A percentile compares a stretch with the other conserved stretches of the same genome.
phyloP scores from a whole-genome alignment of 1,140 invertebrate species.

The Macrobrachium nipponense region DNA sequence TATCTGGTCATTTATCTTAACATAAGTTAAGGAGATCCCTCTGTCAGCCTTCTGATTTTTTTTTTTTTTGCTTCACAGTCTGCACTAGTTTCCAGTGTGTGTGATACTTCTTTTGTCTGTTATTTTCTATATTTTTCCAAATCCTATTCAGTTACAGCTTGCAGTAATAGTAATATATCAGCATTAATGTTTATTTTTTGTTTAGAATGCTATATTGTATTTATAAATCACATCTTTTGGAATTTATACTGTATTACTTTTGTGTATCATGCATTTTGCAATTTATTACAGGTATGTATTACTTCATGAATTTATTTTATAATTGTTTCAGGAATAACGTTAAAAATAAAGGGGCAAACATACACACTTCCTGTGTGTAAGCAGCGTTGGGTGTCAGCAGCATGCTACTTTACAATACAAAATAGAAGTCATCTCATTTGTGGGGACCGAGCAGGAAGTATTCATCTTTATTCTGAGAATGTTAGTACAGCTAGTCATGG shows the following conservation, averaged over 20 bases:
- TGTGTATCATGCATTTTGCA: too few species aligned
- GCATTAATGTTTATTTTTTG: too few species aligned
- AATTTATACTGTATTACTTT: too few species aligned
- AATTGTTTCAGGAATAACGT: not conserved
- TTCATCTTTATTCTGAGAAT: conserved; percentile 33
- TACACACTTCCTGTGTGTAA: conserved; percentile 4
- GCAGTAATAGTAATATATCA: too few species aligned
- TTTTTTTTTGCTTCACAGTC: not conserved
- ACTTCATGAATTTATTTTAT: not conserved
- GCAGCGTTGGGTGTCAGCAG: conserved; percentile 49
- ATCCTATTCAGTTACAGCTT: too few species aligned
- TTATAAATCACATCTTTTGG: too few species aligned
- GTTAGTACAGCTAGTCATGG: not conserved
- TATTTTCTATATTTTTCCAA: not conserved
- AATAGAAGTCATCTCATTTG: conserved; percentile 18
- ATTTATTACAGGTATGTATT: too few species aligned
- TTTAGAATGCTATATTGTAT: too few species aligned
- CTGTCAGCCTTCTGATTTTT: not conserved
- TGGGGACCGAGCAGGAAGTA: conserved; percentile 48
- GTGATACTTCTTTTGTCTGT: not conserved
- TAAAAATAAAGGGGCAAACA: not conserved
- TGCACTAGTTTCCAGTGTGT: too few species aligned
- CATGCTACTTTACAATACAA: conserved; percentile 2
- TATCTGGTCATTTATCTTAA: too few species aligned
- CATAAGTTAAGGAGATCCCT: too few species aligned